Base-by-base conservation (phyloP, 2,113 vertebrate genomes). In the Chrysemys picta region DNA sequence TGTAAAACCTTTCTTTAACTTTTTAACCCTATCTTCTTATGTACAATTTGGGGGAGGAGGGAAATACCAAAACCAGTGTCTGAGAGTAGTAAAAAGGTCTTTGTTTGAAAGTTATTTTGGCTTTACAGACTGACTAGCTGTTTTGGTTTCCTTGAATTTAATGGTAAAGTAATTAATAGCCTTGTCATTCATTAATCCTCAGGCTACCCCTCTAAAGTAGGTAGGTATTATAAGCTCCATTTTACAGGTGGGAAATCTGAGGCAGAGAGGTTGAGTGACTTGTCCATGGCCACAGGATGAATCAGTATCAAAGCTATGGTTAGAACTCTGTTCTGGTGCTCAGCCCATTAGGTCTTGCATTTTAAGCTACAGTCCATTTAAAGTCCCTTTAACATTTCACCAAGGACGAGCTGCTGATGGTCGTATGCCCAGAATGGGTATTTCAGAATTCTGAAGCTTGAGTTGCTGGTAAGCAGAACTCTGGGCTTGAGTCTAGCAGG, bases 151-250 rank as follows among this genome's bases (percentile, higher is more conserved):
- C 87, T 82, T 91, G 35, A 72, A 25, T 38, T 13, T 25, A 56
- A 27, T 13, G 56, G 25, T 84, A 91, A 91, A 19, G 35, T 56
- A 78, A 82, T 87, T 80, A 29, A 69, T 94, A 54, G 13, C 19
- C 53, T 52, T 75, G 88, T 93, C 87, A 93, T 84, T 89, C 86
- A 82, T 97, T 62, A 82, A 4, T 24, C 82, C 81, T 93, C 1
- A 5, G 29, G 52, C 87, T 93, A 56, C 56, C 80, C 90, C 53
- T 91, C 72, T 78, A 56, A 82, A 78, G 52, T 62, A 62, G 5
- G 29, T 93, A 90, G 94, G 87, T 45, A 50, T 2, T 69, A 21
- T 62, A 89, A 81, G 84, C 88, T 11, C 82, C 81, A 35, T 89
- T 94, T 90, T 86, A 80, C 82, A 72, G 62, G 69, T 50, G 69